A percentile compares a stretch with the other conserved stretches of the same genome.
Conservation (phyloP, 37 sponge, comb jelly and placozoan species). For the Oscarella lobularis region DNA sequence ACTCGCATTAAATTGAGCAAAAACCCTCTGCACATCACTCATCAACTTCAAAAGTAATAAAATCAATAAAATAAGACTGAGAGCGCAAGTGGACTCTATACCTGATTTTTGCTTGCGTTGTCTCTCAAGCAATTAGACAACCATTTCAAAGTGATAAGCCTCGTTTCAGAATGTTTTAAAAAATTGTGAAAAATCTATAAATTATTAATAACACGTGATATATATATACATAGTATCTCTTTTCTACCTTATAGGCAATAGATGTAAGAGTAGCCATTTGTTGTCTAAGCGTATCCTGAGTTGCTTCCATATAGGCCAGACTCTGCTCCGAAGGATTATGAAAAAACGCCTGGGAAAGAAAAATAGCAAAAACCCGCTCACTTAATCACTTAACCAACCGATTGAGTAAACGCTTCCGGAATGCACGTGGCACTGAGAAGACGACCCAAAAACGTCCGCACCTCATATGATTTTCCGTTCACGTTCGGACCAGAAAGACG, state of each 20-base stretch:
- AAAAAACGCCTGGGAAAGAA: background rate
- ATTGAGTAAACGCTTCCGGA: background rate
- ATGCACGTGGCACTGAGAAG: background rate
- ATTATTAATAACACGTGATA: too few relatives aligned
- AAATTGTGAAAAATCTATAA: background rate
- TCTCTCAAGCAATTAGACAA: background rate
- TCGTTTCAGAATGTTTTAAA: background rate
- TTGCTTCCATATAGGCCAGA: background rate
- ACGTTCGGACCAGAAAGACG: background rate
- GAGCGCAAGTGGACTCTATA: background rate
- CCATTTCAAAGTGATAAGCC: background rate
- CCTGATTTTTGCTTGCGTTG: background rate
- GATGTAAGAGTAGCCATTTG: too few relatives aligned
- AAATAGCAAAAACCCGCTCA: too few relatives aligned
- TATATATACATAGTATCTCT: too few relatives aligned
- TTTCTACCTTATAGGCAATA: too few relatives aligned
- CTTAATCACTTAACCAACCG: background rate
- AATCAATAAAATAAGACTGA: background rate
- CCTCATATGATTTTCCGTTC: background rate
- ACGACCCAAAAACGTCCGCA: background rate
- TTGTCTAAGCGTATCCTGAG: too few relatives aligned
- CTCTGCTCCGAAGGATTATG: background rate
- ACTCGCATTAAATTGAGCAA: conserved; percentile 20
- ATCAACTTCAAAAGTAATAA: background rate
- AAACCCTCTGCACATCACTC: background rate